phyloP scores from a whole-genome alignment of 2,888 invertebrate species.

The Lymantria monacha region DNA sequence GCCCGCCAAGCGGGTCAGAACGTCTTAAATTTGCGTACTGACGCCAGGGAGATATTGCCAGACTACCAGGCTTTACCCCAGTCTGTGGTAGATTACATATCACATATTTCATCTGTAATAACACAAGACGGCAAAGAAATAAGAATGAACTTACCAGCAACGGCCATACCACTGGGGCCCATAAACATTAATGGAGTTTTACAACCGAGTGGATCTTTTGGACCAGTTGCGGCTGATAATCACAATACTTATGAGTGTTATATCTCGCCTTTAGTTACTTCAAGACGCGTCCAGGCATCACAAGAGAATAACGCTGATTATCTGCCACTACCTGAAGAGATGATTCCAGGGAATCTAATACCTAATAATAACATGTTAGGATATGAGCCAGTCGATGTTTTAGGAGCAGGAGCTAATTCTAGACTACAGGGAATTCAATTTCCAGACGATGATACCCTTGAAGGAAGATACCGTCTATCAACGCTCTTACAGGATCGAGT shows the following conservation, averaged over 20 bases:
- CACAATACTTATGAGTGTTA: conserved; percentile 17
- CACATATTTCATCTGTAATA: conserved; percentile 4
- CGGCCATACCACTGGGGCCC: conserved; percentile 16
- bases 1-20: not conserved
- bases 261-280: conserved; percentile 6
- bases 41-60: conserved; percentile 12
- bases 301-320: not conserved
- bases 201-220: conserved; percentile 8
- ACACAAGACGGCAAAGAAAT: conserved; percentile 15
- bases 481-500: conserved; percentile 1
- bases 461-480: not conserved
- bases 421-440: not conserved
- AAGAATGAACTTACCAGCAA: conserved; percentile 5
- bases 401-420: not conserved
- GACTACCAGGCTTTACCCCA: conserved; percentile 17
- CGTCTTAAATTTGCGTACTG: conserved; percentile 1
- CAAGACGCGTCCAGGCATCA: conserved; percentile 3
- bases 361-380: conserved; percentile 1
- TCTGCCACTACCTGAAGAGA: not conserved
- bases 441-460: too few relatives aligned
- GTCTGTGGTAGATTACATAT: conserved; percentile 10
- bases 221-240: not conserved
- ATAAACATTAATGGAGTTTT: not conserved
- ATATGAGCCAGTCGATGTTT: not conserved
- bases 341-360: conserved; percentile 1